phyloP scores from a whole-genome alignment of 2,888 invertebrate genomes.

The Ephialtes manifestator region DNA sequence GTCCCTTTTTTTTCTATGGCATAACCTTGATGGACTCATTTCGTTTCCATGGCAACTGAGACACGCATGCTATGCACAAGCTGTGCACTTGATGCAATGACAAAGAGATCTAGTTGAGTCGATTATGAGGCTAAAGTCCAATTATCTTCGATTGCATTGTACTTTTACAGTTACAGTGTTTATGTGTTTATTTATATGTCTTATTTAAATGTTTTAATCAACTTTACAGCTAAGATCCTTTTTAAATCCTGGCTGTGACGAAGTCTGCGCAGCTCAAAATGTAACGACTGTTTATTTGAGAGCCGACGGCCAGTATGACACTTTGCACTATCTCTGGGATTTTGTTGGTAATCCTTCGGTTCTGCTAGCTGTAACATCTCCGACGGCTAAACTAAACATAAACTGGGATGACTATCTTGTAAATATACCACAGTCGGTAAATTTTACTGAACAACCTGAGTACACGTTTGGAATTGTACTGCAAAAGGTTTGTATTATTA shows the following conservation, averaged over 20 bases:
- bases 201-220: not conserved
- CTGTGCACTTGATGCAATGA: constrained; percentile 12
- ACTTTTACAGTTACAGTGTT: not conserved
- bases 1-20: constrained; percentile 10
- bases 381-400: constrained; percentile 86
- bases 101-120: constrained; percentile 33
- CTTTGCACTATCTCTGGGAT: constrained; percentile 90
- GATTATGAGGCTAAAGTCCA: constrained; percentile 51
- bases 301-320: constrained; percentile 88
- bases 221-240: constrained; percentile 78
- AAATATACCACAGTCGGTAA: constrained; percentile 81
- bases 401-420: constrained; percentile 86
- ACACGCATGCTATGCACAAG: not conserved
- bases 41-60: constrained; percentile 65
- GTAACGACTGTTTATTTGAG: constrained; percentile 87
- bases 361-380: constrained; percentile 87
- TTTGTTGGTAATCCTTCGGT: constrained; percentile 89
- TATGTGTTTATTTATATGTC: not conserved
- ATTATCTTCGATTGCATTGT: not conserved
- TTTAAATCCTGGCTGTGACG: constrained; percentile 83
- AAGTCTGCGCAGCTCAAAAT: constrained; percentile 80
- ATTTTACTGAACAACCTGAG: constrained; percentile 85
- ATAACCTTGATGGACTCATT: constrained; percentile 36
- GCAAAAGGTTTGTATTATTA: constrained; percentile 87
- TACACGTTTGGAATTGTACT: constrained; percentile 89